Base-by-base conservation (phyloP, 1,140 invertebrate species). In the Hyposmocoma kahamanoa region DNA sequence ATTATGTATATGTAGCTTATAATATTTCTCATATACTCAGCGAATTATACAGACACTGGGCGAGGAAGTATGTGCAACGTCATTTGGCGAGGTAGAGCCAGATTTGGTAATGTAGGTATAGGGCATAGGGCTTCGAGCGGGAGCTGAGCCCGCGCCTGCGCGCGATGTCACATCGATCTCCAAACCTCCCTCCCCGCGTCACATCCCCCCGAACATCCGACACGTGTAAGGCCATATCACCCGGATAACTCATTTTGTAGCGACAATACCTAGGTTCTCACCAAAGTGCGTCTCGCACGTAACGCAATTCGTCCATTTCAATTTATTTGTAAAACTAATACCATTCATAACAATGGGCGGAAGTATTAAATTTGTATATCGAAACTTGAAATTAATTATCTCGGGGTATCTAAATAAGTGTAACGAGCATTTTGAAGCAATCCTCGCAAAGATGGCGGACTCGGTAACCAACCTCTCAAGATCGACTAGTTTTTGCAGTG, bases 161-260 rank as follows among this genome's bases (percentile, higher is more conserved):
- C 62, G 52, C 17, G 56, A 1, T 36, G 42, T 48, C 46, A 52
- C 66, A 81, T 81, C 77, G 77, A 81, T 81, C 69, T 64, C 50
- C 50, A 41, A 62, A 55, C 22, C 59, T 56, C 56, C 45, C 36
- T 39, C 58, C 49, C 55, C 48, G 53, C 36, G 44, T 55, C 53
- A 56, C 56, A 51, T 39, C 39, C 45, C 56, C 54, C 62, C 67
- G n/a, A n/a, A n/a, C n/a, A n/a, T n/a, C n/a, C 54, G 43, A 55
- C 56, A 61, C 62, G 67, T 65, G 72, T 67, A 71, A 63, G 50
- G 58, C 60, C 61, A 72, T 59, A 66, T 67, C 55, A 65, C 59
- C 54, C 59, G 58, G 61, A 59, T 67, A 67, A 76, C 59, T 62
- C 54, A 63, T 67, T 74, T 65, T 57, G 63, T 49, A 22, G 42